phyloP scores from a whole-genome alignment of 2,888 invertebrate genomes.

The Aspidiotus rigidus region DNA sequence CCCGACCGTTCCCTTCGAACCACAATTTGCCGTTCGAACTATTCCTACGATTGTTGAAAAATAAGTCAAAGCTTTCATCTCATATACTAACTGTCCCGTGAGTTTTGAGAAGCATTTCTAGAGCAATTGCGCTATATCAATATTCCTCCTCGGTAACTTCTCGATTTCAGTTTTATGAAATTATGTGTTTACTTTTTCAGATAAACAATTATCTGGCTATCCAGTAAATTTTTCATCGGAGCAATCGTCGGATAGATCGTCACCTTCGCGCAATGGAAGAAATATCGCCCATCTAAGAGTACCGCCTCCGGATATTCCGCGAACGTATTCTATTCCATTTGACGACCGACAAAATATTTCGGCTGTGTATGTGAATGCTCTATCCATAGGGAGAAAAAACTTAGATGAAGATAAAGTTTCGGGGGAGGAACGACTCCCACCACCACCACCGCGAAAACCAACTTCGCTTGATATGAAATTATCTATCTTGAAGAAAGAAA shows the following conservation, averaged over 20 bases:
- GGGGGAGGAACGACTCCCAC: slow-evolving; percentile 21
- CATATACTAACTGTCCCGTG: too few species aligned
- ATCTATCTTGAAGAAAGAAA: slow-evolving; percentile 76
- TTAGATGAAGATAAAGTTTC: not conserved
- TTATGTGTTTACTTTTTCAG: not conserved
- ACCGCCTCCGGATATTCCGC: slow-evolving; percentile 40
- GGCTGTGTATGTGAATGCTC: not conserved
- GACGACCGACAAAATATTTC: not conserved
- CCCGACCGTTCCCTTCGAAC: too few species aligned
- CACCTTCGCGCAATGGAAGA: slow-evolving; percentile 21
- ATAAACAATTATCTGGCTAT: slow-evolving; percentile 15
- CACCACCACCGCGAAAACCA: slow-evolving; percentile 38
- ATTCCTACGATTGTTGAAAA: too few species aligned
- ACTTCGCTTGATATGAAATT: slow-evolving; percentile 71
- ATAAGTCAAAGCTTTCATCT: too few species aligned
- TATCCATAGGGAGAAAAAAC: not conserved
- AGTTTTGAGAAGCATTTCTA: too few species aligned
- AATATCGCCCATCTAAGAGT: slow-evolving; percentile 39
- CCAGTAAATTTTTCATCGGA: slow-evolving; percentile 15
- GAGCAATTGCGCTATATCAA: too few species aligned
- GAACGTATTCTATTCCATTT: slow-evolving; percentile 34
- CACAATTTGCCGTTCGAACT: too few species aligned
- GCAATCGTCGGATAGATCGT: slow-evolving; percentile 14
- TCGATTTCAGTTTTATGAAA: too few species aligned
- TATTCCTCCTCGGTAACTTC: too few species aligned